Base-by-base conservation (phyloP, 2,888 invertebrate species). In the Perdita meconis region DNA sequence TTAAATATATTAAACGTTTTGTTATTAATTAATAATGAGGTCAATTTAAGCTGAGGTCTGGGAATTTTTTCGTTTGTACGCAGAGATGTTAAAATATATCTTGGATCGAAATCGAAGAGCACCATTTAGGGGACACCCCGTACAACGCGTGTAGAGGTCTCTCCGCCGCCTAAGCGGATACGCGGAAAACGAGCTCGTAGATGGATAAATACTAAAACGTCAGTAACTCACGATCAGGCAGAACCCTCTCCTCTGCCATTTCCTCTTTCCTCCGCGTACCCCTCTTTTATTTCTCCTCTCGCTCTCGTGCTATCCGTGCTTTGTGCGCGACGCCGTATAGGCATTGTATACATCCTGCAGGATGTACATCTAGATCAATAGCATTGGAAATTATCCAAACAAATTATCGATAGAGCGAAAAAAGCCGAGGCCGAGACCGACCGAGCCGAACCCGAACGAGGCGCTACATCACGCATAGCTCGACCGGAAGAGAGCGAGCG, bases 331-430 rank as follows among this genome's bases (percentile, higher is more conserved):
- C 86, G 85, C 55, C 56, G 73, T 80, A 82, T 73, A 81, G 88
- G 89, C 89, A 89, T 91, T 90, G 91, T 89, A 87, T 88, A 86
- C 87, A 88, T 89, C 87, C 89, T 90, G 89, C 88, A 90, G 90
- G 90, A 91, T 92, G 91, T 90, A 90, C 90, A 90, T 91, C 90
- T 90, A 92, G 92, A 92, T 92, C 92, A 91, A 92, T 92, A 92
- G 91, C 91, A 92, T 91, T 91, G 92, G 91, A 92, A 92, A 92
- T 92, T 92, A 92, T 92, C 92, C 91, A 92, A 92, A 92, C 92
- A 92, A 92, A 92, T 92, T 92, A 92, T 92, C 92, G 92, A 91
- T 90, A 90, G 89, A 84, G 81, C 86, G 83, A 83, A 83, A 87
- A 86, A 87, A 87, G 72, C 79, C 78, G 84, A 79, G 81, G 78